Evolutionary conservation across 1,140 invertebrate species (phyloP).

Genomic region (Cherax quadricarinatus): DNA sequence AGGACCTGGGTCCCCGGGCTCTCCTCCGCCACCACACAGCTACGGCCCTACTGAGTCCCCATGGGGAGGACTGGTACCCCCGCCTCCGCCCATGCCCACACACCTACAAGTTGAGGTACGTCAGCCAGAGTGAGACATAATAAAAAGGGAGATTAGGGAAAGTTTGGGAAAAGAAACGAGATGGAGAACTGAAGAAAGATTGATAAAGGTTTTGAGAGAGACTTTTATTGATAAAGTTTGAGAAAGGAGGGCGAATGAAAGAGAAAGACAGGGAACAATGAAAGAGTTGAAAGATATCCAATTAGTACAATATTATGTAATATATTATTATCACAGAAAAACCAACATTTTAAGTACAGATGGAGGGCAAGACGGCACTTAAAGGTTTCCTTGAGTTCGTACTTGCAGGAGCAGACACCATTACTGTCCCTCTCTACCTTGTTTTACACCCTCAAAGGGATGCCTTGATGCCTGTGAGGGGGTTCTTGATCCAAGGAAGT

Average conservation of each 20-base stretch:
- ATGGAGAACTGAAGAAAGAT: too few species aligned
- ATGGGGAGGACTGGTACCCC: slow-evolving; percentile 76
- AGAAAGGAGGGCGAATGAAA: too few species aligned
- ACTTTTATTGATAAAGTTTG: too few species aligned
- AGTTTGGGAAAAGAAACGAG: not conserved
- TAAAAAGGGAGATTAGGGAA: not conserved
- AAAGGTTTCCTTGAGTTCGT: too few species aligned
- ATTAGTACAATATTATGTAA: not conserved
- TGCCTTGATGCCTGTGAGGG: too few species aligned
- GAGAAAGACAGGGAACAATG: too few species aligned
- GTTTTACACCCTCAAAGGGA: too few species aligned
- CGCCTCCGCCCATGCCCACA: slow-evolving; percentile 87
- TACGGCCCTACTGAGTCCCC: slow-evolving; percentile 58
- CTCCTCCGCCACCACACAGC: slow-evolving; percentile 48
- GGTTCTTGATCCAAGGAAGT: too few species aligned
- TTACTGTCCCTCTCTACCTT: too few species aligned
- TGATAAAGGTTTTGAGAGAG: too few species aligned
- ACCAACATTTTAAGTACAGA: not conserved
- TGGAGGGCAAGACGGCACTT: not conserved
- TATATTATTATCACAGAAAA: not conserved
- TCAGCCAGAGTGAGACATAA: not conserved
- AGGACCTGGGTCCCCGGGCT: slow-evolving; percentile 34
- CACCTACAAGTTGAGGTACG: slow-evolving; percentile 82
- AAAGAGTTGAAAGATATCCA: too few species aligned
- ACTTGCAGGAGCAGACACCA: too few species aligned